Percentiles rank a stretch among this genome's conserved stretches.
phyloP scores from a whole-genome alignment of 2,113 vertebrate genomes.

The Dicrurus megarhynchus region DNA sequence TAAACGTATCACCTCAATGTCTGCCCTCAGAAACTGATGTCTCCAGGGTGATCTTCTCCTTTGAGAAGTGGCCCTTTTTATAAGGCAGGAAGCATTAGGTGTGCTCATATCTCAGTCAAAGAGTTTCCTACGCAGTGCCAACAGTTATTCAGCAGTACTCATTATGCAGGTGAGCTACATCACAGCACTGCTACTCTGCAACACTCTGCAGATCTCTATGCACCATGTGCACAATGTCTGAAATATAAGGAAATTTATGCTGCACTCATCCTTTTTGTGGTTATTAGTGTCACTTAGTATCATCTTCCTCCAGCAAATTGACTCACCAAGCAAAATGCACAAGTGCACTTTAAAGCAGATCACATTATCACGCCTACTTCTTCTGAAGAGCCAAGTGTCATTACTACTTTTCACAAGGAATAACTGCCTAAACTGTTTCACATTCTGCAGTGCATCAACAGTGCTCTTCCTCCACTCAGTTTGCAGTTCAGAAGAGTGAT shows the following conservation, averaged over 20 bases:
- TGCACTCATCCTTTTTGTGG: conserved; percentile 60
- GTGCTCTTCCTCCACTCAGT: conserved; percentile 1
- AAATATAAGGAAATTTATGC: conserved; percentile 64
- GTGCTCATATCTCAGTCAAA: conserved; percentile 32
- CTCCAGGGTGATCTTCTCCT: not conserved
- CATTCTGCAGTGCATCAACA: conserved; percentile 49
- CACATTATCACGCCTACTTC: conserved; percentile 52
- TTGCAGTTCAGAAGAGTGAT: conserved; percentile 12
- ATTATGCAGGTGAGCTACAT: conserved; percentile 64
- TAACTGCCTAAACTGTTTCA: conserved; percentile 46
- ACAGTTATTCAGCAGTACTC: conserved; percentile 49
- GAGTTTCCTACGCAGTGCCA: conserved; percentile 9
- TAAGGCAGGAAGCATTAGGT: conserved; percentile 17
- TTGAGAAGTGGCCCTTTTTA: conserved; percentile 4
- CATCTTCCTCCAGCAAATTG: conserved; percentile 62
- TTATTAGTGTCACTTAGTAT: conserved; percentile 67
- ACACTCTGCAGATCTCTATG: conserved; percentile 59
- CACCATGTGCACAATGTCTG: conserved; percentile 28
- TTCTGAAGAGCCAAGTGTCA: conserved; percentile 46
- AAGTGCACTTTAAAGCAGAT: conserved; percentile 48
- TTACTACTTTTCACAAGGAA: conserved; percentile 57
- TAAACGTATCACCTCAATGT: not conserved
- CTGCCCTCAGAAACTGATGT: not conserved
- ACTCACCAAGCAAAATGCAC: conserved; percentile 58
- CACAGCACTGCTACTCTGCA: conserved; percentile 42